Percentiles rank a stretch among this genome's conserved stretches.
These are phyloP conservation scores for Nannospalax galili DNA, from an alignment of 2,113 vertebrate genomes.

Conservation along the genomic window DNA sequence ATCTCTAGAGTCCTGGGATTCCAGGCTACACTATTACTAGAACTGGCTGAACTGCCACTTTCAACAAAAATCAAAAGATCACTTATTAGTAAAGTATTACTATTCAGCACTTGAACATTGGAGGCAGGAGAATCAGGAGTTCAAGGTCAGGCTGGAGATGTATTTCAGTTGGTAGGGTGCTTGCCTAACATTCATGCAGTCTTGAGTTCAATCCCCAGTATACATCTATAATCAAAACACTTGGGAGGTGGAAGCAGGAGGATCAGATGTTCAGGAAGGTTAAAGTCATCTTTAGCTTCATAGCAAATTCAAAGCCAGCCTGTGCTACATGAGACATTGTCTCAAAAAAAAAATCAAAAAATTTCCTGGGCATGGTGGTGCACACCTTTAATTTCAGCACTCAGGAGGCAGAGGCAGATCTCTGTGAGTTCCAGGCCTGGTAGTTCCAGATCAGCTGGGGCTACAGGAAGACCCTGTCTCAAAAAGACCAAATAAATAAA, in stretches of 20 bases:
- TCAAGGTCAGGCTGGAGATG: not conserved
- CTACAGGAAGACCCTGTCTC: no score
- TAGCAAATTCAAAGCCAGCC: not conserved
- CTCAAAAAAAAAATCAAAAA: no score
- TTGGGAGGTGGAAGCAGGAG: not conserved
- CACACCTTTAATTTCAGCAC: no score
- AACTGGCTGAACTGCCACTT: constrained; percentile 14
- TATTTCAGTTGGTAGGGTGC: not conserved
- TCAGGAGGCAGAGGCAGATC: no score
- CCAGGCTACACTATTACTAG: no score
- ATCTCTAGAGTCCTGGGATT: not conserved
- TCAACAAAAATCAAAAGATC: constrained; percentile 29
- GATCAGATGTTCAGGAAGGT: not conserved
- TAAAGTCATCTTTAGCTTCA: not conserved
- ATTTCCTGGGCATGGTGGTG: no score
- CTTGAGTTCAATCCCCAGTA: not conserved
- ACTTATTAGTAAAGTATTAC: not conserved
- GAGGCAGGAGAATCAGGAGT: no score
- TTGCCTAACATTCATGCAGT: not conserved
- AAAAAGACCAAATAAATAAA: no score
- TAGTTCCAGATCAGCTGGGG: no score
- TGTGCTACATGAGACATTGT: no score
- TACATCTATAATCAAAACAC: not conserved
- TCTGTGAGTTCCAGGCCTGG: no score
- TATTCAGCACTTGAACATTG: not conserved